These are phyloP conservation scores for Crypturellus undulatus DNA, from an alignment of 2,113 vertebrate species.

Conservation along the genomic window DNA sequence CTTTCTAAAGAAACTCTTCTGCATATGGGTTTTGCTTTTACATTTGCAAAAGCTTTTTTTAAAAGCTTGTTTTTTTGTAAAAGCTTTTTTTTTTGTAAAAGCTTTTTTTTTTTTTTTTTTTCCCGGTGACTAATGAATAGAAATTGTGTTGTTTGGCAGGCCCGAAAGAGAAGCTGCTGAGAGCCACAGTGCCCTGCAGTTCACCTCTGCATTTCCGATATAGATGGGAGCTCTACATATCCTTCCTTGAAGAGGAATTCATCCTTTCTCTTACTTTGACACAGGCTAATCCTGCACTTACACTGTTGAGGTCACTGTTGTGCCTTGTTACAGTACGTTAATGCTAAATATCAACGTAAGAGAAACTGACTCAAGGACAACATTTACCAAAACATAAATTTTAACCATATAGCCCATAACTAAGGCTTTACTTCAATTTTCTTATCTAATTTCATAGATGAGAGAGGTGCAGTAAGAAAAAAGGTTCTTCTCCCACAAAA, in stretches of 20 bases:
- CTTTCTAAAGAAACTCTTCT: neutral
- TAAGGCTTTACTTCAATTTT: neutral
- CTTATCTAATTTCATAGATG: neutral
- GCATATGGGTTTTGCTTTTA: neutral
- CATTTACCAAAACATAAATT: neutral
- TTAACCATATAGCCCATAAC: neutral
- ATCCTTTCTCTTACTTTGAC: neutral
- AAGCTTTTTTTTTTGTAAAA: too few relatives aligned
- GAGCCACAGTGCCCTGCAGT: neutral
- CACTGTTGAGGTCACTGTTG: neutral
- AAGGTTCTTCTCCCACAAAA: neutral
- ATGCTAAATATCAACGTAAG: neutral
- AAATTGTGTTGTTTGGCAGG: neutral
- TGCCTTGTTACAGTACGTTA: neutral
- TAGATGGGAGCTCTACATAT: neutral
- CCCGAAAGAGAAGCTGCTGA: neutral
- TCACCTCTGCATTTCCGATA: neutral
- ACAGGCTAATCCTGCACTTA: neutral
- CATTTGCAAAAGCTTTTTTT: neutral
- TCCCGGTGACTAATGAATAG: neutral
- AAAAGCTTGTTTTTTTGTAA: too few relatives aligned
- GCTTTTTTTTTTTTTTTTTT: neutral
- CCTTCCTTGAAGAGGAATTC: neutral
- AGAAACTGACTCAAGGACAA: neutral
- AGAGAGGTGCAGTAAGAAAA: neutral